A percentile compares a stretch with the other conserved stretches of the same genome.
These are phyloP conservation scores for Strigamia transsilvanica DNA, from an alignment of 2,888 invertebrate genomes.

Conservation along the genomic window DNA sequence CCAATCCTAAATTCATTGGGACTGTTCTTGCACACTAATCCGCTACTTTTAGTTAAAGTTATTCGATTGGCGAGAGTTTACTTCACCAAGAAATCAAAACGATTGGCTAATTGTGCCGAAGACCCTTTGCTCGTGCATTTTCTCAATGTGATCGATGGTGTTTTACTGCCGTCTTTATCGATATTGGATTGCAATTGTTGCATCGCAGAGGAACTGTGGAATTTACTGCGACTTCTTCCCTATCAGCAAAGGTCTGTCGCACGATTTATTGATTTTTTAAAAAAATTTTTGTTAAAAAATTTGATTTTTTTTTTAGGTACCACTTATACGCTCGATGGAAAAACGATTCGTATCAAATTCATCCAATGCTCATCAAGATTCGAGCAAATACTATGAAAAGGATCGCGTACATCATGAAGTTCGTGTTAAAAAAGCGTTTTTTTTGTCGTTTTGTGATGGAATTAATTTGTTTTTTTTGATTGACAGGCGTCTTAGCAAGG, in stretches of 20 bases:
- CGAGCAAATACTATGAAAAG: conserved; percentile 87
- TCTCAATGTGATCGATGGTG: conserved; percentile 84
- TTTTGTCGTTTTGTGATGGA: not conserved
- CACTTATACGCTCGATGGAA: conserved; percentile 97
- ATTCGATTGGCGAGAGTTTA: conserved; percentile 68
- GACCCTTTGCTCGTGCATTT: conserved; percentile 64
- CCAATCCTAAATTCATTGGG: conserved; percentile 88
- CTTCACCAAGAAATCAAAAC: conserved; percentile 61
- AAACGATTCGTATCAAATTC: conserved; percentile 82
- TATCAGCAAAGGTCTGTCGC: conserved; percentile 76
- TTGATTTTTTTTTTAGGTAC: conserved; percentile 68
- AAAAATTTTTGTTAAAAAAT: not conserved
- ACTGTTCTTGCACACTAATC: conserved; percentile 85
- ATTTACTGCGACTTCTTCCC: conserved; percentile 82
- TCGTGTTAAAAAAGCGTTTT: conserved; percentile 68
- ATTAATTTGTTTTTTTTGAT: conserved; percentile 22
- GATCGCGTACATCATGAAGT: conserved; percentile 96
- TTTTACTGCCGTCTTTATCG: conserved; percentile 88
- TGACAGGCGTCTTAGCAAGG: conserved; percentile 79
- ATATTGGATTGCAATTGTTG: conserved; percentile 94
- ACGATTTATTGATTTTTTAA: not conserved
- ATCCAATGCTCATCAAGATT: conserved; percentile 83
- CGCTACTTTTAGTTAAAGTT: conserved; percentile 89
- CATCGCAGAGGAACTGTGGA: conserved; percentile 96
- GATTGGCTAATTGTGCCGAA: not conserved